A percentile compares a stretch with the other conserved stretches of the same genome.
Evolutionary conservation across 1,140 invertebrate species (phyloP).

Genomic region (Cotesia glomerata): DNA sequence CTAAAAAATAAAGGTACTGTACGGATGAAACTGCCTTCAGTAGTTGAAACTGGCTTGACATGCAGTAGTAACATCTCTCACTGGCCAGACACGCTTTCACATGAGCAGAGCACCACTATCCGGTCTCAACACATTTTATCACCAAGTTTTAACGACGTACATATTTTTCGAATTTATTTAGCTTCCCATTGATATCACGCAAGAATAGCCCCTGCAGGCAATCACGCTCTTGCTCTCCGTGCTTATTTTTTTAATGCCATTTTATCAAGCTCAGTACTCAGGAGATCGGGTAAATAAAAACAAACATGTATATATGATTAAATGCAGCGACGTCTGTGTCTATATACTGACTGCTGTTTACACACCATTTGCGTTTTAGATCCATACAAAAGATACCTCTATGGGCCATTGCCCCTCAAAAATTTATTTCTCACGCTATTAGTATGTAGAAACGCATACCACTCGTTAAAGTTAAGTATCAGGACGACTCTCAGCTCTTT

Average conservation of each 20-base stretch:
- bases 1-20: no score
- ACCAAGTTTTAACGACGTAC: slow-evolving; percentile 1
- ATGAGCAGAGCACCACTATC: background rate
- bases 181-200: slow-evolving; percentile 11
- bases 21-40: background rate
- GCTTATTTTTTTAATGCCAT: background rate
- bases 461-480: slow-evolving; percentile 26
- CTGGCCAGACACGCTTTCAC: slow-evolving; percentile 13
- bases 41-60: background rate
- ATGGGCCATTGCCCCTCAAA: no score
- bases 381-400: no score
- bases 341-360: background rate
- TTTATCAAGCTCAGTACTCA: slow-evolving; percentile 1
- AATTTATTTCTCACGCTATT: slow-evolving; percentile 3
- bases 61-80: slow-evolving; percentile 10
- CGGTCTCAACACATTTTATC: background rate
- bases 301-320: background rate
- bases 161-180: slow-evolving; percentile 1
- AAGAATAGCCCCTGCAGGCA: background rate
- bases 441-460: slow-evolving; percentile 19
- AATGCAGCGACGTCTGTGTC: background rate
- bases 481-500: background rate
- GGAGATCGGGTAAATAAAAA: background rate
- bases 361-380: no score
- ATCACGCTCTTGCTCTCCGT: background rate